Base-by-base conservation (phyloP, 53 echinoderm and acorn worm genomes). In the Holothuria leucospilota region DNA sequence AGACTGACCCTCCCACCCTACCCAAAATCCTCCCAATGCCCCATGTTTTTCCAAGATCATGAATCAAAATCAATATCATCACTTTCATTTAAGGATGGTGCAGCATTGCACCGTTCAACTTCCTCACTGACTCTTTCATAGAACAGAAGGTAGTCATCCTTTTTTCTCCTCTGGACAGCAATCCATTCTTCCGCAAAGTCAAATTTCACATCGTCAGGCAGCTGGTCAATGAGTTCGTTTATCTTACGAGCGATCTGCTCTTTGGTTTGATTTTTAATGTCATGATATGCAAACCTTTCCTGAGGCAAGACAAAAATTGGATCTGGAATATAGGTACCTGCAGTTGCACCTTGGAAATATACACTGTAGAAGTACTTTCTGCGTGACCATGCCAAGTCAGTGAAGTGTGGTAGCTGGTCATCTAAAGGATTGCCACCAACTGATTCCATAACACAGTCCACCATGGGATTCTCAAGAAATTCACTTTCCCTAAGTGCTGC, bases 401-500 rank as follows among this genome's bases (percentile, higher is more conserved):
- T 74, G 20, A 42, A 74, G 38, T 74, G 23, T 46, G 39, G 39
- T 34, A 74, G 11, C 24, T 46, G 39, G 39, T 38, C 39, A 74
- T 74, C 75, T 40, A 74, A 21, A 29, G 29, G 39, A 29, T 74
- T 20, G 20, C 39, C 75, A 15, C 75, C 20, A 24, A 74, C 42
- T 46, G 75, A 74, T 20, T 29, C 39, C 39, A 41, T 24, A 13
- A 40, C 23, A 24, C 25, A 46, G 20, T 52, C 79, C 51, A 24
- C 79, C 24, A 79, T 39, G 13, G 79, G 79, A 79, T 79, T 46
- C 58, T 46, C 39, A 20, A 79, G 29, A 13, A 79, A 79, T n/a
- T 79, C 46, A 52, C 79, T 79, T 23, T 46, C 46, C 58, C 79
- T 79, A 25, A 79, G 51, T 46, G 49, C 20, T 41, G 79, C 51